Evolutionary conservation across 2,113 vertebrate genomes (phyloP).

Genomic region (Alligator mississippiensis): DNA sequence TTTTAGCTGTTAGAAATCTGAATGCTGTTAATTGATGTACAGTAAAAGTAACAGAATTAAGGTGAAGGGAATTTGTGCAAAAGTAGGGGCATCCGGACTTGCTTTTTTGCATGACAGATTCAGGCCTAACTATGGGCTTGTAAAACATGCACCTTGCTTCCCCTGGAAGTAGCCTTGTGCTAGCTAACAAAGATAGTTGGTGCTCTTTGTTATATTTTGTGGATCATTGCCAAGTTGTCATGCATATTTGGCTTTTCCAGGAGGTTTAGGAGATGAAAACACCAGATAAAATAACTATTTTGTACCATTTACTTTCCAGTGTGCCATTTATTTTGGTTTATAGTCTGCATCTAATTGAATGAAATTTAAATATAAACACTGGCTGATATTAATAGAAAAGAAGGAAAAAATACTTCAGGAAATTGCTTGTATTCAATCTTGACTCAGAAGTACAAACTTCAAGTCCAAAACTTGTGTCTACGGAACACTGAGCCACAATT

Average conservation of each 20-base stretch:
- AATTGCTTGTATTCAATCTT: not conserved
- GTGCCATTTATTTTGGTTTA: not conserved
- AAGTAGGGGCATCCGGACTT: not conserved
- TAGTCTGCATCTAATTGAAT: not conserved
- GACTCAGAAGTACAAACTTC: not conserved
- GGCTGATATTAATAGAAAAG: no score
- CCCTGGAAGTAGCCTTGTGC: not conserved
- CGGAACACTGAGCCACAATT: not conserved
- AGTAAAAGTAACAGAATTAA: not conserved
- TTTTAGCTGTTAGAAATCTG: not conserved
- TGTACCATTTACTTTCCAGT: not conserved
- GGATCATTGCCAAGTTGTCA: not conserved
- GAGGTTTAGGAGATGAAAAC: not conserved
- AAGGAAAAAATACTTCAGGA: not conserved
- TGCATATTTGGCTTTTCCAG: not conserved
- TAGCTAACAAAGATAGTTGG: not conserved
- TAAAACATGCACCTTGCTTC: not conserved
- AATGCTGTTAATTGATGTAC: not conserved
- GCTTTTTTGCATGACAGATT: not conserved
- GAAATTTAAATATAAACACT: not conserved
- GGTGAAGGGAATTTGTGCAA: not conserved
- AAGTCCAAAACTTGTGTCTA: not conserved
- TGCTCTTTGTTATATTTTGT: fast-evolving
- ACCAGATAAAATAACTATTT: not conserved
- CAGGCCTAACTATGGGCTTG: not conserved